Base-by-base conservation (phyloP, 2,113 vertebrate genomes). In the Oreochromis spilurus region DNA sequence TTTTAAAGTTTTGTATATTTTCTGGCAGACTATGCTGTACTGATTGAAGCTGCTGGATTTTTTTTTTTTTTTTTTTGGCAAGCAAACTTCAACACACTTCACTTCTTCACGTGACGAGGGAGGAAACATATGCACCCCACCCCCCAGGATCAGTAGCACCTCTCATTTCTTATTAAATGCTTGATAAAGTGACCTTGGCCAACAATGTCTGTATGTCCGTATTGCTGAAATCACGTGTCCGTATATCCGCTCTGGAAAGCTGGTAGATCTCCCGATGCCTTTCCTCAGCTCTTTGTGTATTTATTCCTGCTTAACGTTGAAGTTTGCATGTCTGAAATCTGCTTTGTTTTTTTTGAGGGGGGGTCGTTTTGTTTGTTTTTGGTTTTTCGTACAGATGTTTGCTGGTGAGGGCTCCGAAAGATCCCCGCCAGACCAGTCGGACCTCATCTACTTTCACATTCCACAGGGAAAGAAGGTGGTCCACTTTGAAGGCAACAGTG, bases 161-260 rank as follows among this genome's bases (percentile, higher is more conserved):
- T 85, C 70, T 85, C 58, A 75, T 88, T 80, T 87, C 82, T 78
- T 57, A 90, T 38, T 24, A 82, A 86, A 86, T 26, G 87, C 90
- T 93, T 87, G 87, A 90, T 91, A 86, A 95, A 94, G 93, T 95
- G 93, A 89, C 94, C 94, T 95, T 94, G 90, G 94, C 91, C 94
- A 95, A 93, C 89, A 85, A 87, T 24, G 91, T 92, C 86, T 94
- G 86, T 93, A 85, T 10, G 84, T 91, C 81, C 54, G 62, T 85
- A 81, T 79, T 78, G 62, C 88, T 70, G 79, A 57, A 79, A 19
- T 90, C 93, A 89, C 86, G 81, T 84, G 72, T 88, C 60, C 43
- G 80, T 88, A 43, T 67, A 70, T 83, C 67, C 4, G 21, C 65
- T 72, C 67, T 72, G 67, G 21, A 45, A 72, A 26, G 75, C 54